These are phyloP conservation scores for Erinaceus europaeus DNA, from an alignment of 2,113 vertebrate species.

Conservation along the genomic window DNA sequence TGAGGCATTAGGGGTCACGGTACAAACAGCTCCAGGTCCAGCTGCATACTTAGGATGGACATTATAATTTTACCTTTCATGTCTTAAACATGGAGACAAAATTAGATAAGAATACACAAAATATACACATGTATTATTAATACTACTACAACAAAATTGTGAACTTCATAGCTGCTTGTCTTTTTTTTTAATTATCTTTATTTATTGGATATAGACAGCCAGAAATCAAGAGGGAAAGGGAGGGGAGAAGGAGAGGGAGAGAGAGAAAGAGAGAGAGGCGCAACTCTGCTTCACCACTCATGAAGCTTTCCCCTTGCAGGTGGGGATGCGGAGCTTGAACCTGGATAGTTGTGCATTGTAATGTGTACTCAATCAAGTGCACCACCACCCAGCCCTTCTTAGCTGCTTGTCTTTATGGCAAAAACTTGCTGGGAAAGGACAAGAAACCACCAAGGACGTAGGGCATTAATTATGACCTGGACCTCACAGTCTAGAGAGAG, in stretches of 20 bases:
- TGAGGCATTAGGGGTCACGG: background rate
- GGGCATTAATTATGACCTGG: background rate
- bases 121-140: too few relatives aligned
- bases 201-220: too few relatives aligned
- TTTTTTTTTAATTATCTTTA: too few relatives aligned
- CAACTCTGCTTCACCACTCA: too few relatives aligned
- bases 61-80: background rate
- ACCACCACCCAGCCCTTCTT: background rate
- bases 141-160: background rate
- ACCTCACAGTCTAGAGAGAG: background rate
- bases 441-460: accelerated
- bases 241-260: too few relatives aligned
- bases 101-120: background rate
- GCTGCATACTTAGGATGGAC: background rate
- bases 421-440: background rate
- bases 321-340: too few relatives aligned
- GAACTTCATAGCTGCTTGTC: background rate
- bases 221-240: too few relatives aligned
- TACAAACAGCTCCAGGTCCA: background rate
- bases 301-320: too few relatives aligned
- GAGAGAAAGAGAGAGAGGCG: too few relatives aligned
- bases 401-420: background rate
- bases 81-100: background rate
- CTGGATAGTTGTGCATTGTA: too few relatives aligned
- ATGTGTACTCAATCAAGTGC: too few relatives aligned